Conservation (phyloP, 2,888 invertebrate genomes). For the Cataglyphis albicans region DNA sequence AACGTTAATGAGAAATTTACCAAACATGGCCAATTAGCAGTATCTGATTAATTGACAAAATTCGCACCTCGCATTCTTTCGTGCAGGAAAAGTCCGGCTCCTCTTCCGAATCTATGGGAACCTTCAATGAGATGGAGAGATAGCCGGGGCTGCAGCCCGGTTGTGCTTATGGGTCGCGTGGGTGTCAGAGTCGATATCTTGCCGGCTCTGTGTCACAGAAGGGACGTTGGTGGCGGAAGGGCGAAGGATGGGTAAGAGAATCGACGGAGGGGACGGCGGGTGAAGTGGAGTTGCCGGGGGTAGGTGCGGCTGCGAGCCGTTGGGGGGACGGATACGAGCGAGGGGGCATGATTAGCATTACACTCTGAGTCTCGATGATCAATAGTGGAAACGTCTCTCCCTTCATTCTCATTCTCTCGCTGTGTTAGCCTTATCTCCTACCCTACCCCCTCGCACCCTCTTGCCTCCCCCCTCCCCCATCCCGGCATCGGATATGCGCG, state of each 20-base stretch:
- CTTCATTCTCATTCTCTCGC: conserved; percentile 85
- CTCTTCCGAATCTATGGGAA: conserved; percentile 20
- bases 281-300: conserved; percentile 64
- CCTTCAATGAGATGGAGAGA: conserved; percentile 34
- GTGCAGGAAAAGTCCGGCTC: conserved; percentile 31
- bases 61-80: neutral
- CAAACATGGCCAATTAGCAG: neutral
- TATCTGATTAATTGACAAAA: conserved; percentile 10
- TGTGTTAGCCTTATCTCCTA: conserved; percentile 84
- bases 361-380: conserved; percentile 86
- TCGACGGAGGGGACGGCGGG: conserved; percentile 59
- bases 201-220: conserved; percentile 81
- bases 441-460: conserved; percentile 74
- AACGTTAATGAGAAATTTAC: neutral
- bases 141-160: conserved; percentile 42
- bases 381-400: conserved; percentile 86
- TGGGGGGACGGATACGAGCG: conserved; percentile 72
- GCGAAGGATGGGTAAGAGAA: conserved; percentile 72
- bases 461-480: conserved; percentile 62
- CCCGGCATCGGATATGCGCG: conserved; percentile 84
- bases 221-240: conserved; percentile 72
- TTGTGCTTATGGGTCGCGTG: conserved; percentile 78
- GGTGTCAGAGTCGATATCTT: conserved; percentile 85
- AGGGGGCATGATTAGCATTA: conserved; percentile 86
- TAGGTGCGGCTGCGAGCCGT: conserved; percentile 75